Conservation (phyloP, 1,140 invertebrate species). For the Drosophila sproati region DNA sequence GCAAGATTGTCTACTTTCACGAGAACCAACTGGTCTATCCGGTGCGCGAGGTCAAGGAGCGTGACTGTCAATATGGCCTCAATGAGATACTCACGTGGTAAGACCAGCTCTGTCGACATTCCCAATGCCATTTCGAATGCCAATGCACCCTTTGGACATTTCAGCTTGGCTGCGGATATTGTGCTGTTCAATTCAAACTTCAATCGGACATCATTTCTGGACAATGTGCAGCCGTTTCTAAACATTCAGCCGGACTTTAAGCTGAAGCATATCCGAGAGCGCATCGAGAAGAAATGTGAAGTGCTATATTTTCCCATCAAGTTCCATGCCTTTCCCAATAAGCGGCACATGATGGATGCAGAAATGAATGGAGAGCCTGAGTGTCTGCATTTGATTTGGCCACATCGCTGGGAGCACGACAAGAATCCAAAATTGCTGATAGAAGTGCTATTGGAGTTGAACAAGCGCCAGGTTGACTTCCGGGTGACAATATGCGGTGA, state of each 20-base stretch:
- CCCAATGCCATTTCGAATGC: neutral
- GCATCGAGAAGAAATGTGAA: conserved; percentile 87
- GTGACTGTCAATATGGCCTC: conserved; percentile 92
- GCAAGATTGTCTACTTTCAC: conserved; percentile 92
- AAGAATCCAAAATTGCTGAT: conserved; percentile 90
- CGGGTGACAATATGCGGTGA: conserved; percentile 86
- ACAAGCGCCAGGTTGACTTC: conserved; percentile 86
- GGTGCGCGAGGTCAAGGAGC: conserved; percentile 87
- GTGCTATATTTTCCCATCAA: conserved; percentile 89
- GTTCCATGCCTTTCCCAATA: conserved; percentile 81
- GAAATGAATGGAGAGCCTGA: conserved; percentile 46
- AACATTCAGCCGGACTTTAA: conserved; percentile 89
- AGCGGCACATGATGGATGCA: conserved; percentile 47
- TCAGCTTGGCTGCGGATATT: conserved; percentile 89
- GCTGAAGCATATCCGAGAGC: conserved; percentile 86
- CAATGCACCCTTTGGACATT: neutral
- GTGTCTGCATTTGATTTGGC: conserved; percentile 89
- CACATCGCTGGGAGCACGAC: conserved; percentile 93
- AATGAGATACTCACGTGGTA: conserved; percentile 91
- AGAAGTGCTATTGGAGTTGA: conserved; percentile 86
- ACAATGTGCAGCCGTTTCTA: conserved; percentile 87
- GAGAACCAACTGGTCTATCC: conserved; percentile 93
- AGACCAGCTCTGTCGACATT: conserved; percentile 21
- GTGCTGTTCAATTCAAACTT: conserved; percentile 91
- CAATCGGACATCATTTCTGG: conserved; percentile 89